Base-by-base conservation (phyloP, 2,113 vertebrate species). In the Semnopithecus entellus region DNA sequence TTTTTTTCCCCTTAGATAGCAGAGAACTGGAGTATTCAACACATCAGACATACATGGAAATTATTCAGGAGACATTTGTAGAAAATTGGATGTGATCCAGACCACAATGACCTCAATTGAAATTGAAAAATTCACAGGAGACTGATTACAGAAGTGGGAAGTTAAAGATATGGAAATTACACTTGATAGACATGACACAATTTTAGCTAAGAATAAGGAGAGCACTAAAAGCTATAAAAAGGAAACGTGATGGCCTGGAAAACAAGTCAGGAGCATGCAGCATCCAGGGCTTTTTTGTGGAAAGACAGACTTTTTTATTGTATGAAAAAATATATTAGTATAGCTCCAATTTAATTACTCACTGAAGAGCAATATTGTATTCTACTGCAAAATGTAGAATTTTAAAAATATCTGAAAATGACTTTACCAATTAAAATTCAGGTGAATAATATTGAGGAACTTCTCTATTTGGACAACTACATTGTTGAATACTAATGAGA, bases 41-140 rank as follows among this genome's bases (percentile, higher is more conserved):
- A 30, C 48, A 32, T 86, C 66, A 95, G 70, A 52, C 16, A 64
- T 86, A 83, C 35, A 85, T 18, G 20, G 84, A 94, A 85, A 98
- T 12, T 61, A 88, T 85, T 85, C 92, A 84, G 38, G 61, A 70
- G 11, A 86, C 72, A 88, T 88, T 88, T 95, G 75, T 83, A 85
- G 92, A 38, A 82, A 97, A 92, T 18, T 97, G 94, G 90, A 93
- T 93, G 73, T 66, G 82, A 97, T 95, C 52, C 92, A 97, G 80
- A 94, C 95, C 97, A 97, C 94, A 95, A 32, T 84, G 97, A 97
- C 96, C 88, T 98, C 96, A 94, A 91, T 0, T 90, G 93, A 97
- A 98, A 98, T 13, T 78, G 95, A 96, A 98, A 98, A 97, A 94
- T 90, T 97, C 98, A 96, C 91, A 97, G 89, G 94, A 96, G 95